A percentile compares a stretch with the other conserved stretches of the same genome.
Conservation (phyloP, 2,797 vertebrate genomes). For the Sebastes diploproa region DNA sequence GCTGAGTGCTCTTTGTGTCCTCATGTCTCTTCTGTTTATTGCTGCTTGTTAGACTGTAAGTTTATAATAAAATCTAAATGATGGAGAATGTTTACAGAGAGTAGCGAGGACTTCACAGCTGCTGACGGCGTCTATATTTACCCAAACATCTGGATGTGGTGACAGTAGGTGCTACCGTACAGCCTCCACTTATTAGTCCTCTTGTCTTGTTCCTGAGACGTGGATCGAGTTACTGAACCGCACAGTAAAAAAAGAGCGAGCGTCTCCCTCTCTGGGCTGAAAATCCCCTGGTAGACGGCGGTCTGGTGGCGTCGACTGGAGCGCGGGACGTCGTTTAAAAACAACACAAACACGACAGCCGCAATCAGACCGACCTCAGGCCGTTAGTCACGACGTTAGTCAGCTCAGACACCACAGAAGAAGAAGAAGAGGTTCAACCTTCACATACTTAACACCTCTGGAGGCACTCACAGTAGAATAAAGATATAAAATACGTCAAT, state of each 20-base stretch:
- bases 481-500: no score
- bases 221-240: conserved; percentile 70
- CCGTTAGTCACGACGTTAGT: neutral
- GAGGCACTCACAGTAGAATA: no score
- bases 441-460: no score
- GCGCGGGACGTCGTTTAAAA: conserved; percentile 30
- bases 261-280: conserved; percentile 48
- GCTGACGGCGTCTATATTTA: conserved; percentile 60
- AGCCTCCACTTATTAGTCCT: conserved; percentile 65
- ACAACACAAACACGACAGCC: conserved; percentile 47
- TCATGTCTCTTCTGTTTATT: conserved; percentile 35
- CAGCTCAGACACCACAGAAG: no score
- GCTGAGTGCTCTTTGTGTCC: conserved; percentile 31
- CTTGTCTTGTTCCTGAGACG: conserved; percentile 64
- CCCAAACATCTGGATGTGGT: conserved; percentile 70
- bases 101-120: conserved; percentile 41
- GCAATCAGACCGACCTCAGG: conserved; percentile 43
- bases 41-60: conserved; percentile 39
- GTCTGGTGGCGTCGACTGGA: conserved; percentile 53
- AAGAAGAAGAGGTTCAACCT: no score
- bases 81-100: conserved; percentile 53
- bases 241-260: conserved; percentile 69
- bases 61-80: conserved; percentile 71
- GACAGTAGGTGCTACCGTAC: conserved; percentile 69
- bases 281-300: conserved; percentile 62